phyloP scores from a whole-genome alignment of 2,888 invertebrate species.

The Tortrix viridana region DNA sequence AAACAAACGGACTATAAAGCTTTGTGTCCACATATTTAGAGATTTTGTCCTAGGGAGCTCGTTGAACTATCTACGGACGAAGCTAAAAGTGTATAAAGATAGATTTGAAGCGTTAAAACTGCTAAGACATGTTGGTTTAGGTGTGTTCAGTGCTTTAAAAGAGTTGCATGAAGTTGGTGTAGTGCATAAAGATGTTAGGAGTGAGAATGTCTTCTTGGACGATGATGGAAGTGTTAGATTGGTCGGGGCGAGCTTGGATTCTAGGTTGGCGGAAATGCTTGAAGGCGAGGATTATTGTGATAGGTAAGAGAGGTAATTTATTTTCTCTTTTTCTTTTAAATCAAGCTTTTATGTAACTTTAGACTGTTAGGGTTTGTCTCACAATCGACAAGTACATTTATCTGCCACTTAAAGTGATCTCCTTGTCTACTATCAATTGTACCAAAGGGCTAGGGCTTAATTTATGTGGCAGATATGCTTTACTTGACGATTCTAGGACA shows the following conservation, averaged over 20 bases:
- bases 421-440: too few species aligned
- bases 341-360: too few species aligned
- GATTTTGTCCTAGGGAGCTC: constrained; percentile 85
- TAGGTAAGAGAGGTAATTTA: constrained; percentile 35
- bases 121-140: constrained; percentile 87
- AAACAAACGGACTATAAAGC: constrained; percentile 55
- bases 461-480: too few species aligned
- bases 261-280: constrained; percentile 85
- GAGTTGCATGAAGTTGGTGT: constrained; percentile 93
- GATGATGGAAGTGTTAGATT: constrained; percentile 85
- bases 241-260: constrained; percentile 89
- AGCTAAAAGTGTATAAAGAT: constrained; percentile 57
- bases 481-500: too few species aligned
- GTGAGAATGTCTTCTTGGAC: constrained; percentile 89
- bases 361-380: too few species aligned
- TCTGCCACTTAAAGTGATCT: too few species aligned
- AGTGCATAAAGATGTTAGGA: constrained; percentile 92
- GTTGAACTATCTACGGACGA: constrained; percentile 59
- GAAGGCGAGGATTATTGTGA: constrained; percentile 69
- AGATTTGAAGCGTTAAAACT: constrained; percentile 65
- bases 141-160: constrained; percentile 89
- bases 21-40: constrained; percentile 88
- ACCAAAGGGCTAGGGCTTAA: too few species aligned
- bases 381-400: too few species aligned
- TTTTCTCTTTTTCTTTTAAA: constrained; percentile 2